A percentile compares a stretch with the other conserved stretches of the same genome.
phyloP scores from a whole-genome alignment of 2,797 vertebrate species.

The Pseudopleuronectes americanus region DNA sequence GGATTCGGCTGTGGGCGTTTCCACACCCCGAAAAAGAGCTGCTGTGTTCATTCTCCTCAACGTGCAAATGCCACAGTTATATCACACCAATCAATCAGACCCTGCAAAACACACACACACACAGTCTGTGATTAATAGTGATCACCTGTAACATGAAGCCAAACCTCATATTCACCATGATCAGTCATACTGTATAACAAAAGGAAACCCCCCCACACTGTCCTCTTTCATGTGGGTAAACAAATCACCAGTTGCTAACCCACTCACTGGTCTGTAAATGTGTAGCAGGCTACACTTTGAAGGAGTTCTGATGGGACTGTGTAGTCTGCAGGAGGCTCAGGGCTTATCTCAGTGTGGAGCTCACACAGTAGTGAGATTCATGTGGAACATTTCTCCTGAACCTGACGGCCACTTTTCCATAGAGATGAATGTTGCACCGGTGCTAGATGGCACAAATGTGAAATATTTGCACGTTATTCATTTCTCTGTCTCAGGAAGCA shows the following conservation, averaged over 20 bases:
- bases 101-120: neutral
- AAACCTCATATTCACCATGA: neutral
- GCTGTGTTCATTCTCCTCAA: conserved; percentile 27
- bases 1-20: conserved; percentile 65
- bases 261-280: neutral
- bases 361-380: neutral
- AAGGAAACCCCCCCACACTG: neutral
- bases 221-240: neutral
- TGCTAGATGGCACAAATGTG: neutral
- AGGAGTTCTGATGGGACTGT: neutral
- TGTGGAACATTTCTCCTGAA: neutral
- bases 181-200: neutral
- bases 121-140: neutral
- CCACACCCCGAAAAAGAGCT: conserved; percentile 25
- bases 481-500: no score
- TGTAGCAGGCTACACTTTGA: conserved; percentile 2
- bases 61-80: conserved; percentile 44
- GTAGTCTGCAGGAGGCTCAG: neutral
- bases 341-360: neutral
- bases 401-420: neutral
- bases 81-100: conserved; percentile 59
- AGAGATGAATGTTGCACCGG: neutral
- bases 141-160: neutral
- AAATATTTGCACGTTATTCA: neutral
- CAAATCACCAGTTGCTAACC: conserved; percentile 11